Evolutionary conservation across 2,797 vertebrate species (phyloP).

Genomic region (Hoplostethus atlanticus): DNA sequence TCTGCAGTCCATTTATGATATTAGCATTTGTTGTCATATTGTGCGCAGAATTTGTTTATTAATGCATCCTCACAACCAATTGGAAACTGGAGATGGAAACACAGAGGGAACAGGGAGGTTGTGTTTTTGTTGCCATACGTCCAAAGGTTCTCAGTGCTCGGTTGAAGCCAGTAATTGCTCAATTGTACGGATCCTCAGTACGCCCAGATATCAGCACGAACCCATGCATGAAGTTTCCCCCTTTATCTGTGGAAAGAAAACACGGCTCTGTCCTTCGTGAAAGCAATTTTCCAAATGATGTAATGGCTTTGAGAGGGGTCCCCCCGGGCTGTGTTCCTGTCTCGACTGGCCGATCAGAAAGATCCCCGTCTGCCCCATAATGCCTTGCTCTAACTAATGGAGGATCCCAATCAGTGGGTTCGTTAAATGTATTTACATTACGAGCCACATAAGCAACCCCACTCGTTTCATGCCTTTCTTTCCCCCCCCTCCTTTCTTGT

Average conservation of each 20-base stretch:
- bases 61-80: slow-evolving; percentile 17
- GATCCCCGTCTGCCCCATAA: not conserved
- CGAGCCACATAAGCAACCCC: slow-evolving; percentile 11
- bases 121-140: slow-evolving; percentile 18
- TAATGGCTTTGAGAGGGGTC: slow-evolving; percentile 27
- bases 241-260: slow-evolving; percentile 37
- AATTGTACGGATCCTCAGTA: slow-evolving; percentile 18
- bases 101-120: slow-evolving; percentile 13
- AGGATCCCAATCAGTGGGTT: slow-evolving; percentile 30
- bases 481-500: slow-evolving; percentile 20
- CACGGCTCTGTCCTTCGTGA: slow-evolving; percentile 19
- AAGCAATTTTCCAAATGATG: slow-evolving; percentile 47
- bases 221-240: slow-evolving; percentile 11
- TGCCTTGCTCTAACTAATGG: slow-evolving; percentile 28
- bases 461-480: slow-evolving; percentile 29
- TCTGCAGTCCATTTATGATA: slow-evolving; percentile 47
- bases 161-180: slow-evolving; percentile 46
- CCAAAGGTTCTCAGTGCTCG: slow-evolving; percentile 29
- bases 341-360: slow-evolving; percentile 28
- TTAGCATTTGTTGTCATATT: slow-evolving; percentile 44
- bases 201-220: slow-evolving; percentile 34
- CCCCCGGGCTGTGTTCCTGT: not conserved
- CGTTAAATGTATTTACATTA: slow-evolving; percentile 48
- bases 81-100: slow-evolving; percentile 11
- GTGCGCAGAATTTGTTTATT: slow-evolving; percentile 28